Conservation (phyloP, 2,888 invertebrate genomes). For the Coenonympha arcania region DNA sequence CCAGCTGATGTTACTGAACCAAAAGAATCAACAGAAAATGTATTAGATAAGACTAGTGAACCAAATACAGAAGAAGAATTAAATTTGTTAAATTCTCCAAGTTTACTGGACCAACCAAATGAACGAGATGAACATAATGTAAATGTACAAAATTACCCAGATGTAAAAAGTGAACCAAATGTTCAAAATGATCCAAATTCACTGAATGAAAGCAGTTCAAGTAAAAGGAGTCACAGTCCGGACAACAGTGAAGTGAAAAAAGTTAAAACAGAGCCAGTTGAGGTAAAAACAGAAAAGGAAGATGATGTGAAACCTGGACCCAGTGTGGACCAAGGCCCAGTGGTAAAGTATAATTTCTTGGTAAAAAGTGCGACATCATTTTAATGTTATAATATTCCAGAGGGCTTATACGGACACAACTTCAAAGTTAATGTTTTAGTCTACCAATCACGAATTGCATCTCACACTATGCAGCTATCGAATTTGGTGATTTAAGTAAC, state of each 20-base stretch:
- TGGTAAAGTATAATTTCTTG: conserved; percentile 6
- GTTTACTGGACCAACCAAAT: not conserved
- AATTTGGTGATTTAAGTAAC: too few relatives aligned
- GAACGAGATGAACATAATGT: too few relatives aligned
- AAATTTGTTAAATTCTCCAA: too few relatives aligned
- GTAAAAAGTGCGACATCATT: too few relatives aligned
- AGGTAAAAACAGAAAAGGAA: conserved; percentile 1
- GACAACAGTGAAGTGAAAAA: conserved; percentile 37
- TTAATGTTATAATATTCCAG: too few relatives aligned
- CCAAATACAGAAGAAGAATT: conserved; percentile 1
- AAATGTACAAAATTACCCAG: not conserved
- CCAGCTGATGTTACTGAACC: not conserved
- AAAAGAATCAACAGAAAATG: not conserved
- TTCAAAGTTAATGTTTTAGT: too few relatives aligned
- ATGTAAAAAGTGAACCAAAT: not conserved
- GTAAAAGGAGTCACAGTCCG: conserved; percentile 39
- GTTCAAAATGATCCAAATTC: conserved; percentile 2
- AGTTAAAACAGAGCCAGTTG: conserved; percentile 36
- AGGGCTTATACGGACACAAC: too few relatives aligned
- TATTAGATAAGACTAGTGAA: too few relatives aligned
- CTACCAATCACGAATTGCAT: too few relatives aligned
- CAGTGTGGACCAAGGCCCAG: conserved; percentile 12
- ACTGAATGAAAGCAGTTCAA: conserved; percentile 7
- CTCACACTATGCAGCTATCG: too few relatives aligned
- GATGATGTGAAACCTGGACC: conserved; percentile 11